A percentile compares a stretch with the other conserved stretches of the same genome.
Conservation (phyloP, 92 coral and sea anemone genomes). For the Porites cylindrica region DNA sequence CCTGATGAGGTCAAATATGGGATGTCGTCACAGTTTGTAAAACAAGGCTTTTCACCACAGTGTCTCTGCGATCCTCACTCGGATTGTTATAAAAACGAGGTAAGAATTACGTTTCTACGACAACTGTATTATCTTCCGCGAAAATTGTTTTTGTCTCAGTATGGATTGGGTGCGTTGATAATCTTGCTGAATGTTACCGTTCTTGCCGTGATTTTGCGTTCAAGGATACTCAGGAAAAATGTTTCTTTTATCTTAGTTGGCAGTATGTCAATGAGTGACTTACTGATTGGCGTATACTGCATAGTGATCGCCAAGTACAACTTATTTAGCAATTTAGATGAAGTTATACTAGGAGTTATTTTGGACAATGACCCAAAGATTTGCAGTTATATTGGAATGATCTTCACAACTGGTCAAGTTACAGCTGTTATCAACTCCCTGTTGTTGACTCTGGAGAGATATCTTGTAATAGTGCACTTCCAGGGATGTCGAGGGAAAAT, state of each 20-base stretch:
- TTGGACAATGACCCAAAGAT: constrained; percentile 45
- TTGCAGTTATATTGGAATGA: constrained; percentile 66
- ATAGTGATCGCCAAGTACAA: constrained; percentile 64
- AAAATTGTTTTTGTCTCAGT: constrained; percentile 63
- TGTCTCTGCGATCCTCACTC: constrained; percentile 47
- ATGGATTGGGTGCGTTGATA: constrained; percentile 50
- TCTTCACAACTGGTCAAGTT: constrained; percentile 71
- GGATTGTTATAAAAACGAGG: constrained; percentile 55
- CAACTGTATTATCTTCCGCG: constrained; percentile 56
- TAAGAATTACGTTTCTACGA: constrained; percentile 35
- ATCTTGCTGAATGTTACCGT: constrained; percentile 52
- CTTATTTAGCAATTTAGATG: constrained; percentile 40
- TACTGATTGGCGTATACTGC: constrained; percentile 61
- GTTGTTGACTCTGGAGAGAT: constrained; percentile 65
- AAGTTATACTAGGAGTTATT: constrained; percentile 52
- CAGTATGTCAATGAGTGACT: constrained; percentile 71
- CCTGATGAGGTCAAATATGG: constrained; percentile 54
- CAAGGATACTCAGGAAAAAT: constrained; percentile 51
- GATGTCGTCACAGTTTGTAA: constrained; percentile 42
- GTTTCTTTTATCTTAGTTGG: constrained; percentile 66
- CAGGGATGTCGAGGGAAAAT: constrained; percentile 39
- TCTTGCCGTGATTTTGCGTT: constrained; percentile 53
- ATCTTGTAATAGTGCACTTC: constrained; percentile 68
- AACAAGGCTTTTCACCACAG: constrained; percentile 72
- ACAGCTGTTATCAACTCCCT: constrained; percentile 70